Evolutionary conservation across 2,888 invertebrate genomes (phyloP), one percentile per base, ranked within the genome.

Genomic region (Scrobipalpa costella): DNA sequence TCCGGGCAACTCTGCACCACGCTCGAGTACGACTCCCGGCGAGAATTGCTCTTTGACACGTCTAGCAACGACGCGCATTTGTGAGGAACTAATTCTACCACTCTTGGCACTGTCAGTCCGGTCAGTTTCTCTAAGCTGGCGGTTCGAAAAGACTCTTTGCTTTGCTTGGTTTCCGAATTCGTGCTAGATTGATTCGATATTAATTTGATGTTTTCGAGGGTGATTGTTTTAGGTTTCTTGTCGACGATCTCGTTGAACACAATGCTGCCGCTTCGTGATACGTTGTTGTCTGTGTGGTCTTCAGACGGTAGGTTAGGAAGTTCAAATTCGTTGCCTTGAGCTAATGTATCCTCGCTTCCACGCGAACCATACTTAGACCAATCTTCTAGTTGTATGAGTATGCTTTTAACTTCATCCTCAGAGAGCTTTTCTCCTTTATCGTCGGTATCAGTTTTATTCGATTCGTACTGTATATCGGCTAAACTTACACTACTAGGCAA

Each of bases 221-320:
- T 90, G 49, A 93, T 90, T 64, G 84, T 84, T 68, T 88, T 90
- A 15, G 92, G 90, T 71, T 91, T 92, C 63, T 85, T 85, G 57
- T 90, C 84, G 9, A 91, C 76, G 50, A 93, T 90, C 78, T 93
- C 93, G 70, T 87, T 91, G 71, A 92, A 92, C 5, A 92, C 77
- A 66, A 86, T 84, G 64, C 81, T 83, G n/a, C 74, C 74, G 64
- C 74, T 76, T 1, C 69, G 66, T 0, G 76, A 73, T 6, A 68
- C 64, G 17, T 73, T 72, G 15, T 69, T 73, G n/a, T 85, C 85
- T 0, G 81, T 71, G 55, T 81, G 81, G 1, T 90, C 90, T 65
- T 90, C 90, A 0, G 86, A 83, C 0, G 90, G 90, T 49, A 90
- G 71, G 67, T 91, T 90, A 2, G 90, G 90, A 60, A 91, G 68